Conservation (phyloP, 92 coral and sea anemone genomes). For the Epizoanthus scotinus region DNA sequence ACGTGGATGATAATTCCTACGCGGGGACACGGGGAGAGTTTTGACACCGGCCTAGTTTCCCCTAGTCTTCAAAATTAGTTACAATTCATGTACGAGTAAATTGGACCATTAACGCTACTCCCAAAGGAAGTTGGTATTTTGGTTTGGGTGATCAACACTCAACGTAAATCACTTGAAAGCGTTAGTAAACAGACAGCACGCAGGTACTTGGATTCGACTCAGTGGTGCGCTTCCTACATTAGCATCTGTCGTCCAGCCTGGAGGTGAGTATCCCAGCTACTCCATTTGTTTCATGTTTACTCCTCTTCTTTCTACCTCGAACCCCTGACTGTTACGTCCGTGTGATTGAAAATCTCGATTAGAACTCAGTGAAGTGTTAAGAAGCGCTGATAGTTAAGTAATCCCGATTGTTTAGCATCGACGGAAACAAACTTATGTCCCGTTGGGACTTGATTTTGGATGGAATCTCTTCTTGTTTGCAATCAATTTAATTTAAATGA, state of each 20-base stretch:
- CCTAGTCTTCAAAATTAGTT: background rate
- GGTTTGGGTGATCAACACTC: background rate
- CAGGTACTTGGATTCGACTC: constrained; percentile 21
- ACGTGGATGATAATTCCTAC: background rate
- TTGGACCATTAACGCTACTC: background rate
- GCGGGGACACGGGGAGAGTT: background rate
- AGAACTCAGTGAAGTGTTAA: background rate
- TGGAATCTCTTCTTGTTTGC: no score
- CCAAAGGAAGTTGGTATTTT: background rate
- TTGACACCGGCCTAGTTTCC: background rate
- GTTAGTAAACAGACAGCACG: constrained; percentile 1
- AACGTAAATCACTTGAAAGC: background rate
- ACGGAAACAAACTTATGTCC: no score
- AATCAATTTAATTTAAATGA: no score
- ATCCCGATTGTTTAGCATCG: background rate
- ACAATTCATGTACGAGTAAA: background rate
- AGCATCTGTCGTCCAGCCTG: background rate
- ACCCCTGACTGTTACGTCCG: background rate
- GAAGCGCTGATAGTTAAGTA: background rate
- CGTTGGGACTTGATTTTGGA: no score
- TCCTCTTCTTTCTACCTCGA: background rate
- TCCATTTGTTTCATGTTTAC: background rate
- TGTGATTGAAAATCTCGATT: no score
- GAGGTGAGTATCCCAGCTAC: constrained; percentile 1
- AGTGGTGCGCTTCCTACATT: constrained; percentile 10